Evolutionary conservation across 2,113 vertebrate species (phyloP).

Genomic region (Spermophilus dauricus): DNA sequence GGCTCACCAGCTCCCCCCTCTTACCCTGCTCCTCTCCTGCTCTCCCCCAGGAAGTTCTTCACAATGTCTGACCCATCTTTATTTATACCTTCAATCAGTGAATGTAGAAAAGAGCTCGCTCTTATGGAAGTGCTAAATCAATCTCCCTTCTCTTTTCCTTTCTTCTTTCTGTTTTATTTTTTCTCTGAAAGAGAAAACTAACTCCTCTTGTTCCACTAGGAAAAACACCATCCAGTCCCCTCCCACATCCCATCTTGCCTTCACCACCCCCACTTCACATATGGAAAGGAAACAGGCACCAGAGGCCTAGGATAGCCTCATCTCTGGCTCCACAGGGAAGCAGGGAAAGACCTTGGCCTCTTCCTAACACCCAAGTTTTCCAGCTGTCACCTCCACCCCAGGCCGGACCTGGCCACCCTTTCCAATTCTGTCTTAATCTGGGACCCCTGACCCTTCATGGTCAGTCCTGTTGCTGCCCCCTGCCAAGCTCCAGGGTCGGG

Average conservation of each 20-base stretch:
- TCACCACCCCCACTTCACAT: neutral
- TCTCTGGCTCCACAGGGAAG: neutral
- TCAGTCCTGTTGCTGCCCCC: conserved; percentile 50
- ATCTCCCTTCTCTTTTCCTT: conserved; percentile 23
- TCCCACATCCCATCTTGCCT: neutral
- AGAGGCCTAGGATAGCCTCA: neutral
- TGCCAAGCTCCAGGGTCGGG: conserved; percentile 37
- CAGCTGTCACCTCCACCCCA: neutral
- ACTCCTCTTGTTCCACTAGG: conserved; percentile 5
- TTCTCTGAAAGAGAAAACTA: conserved; percentile 53
- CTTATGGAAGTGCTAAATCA: conserved; percentile 36
- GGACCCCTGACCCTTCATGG: neutral
- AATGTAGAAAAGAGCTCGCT: conserved; percentile 60
- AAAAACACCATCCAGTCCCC: neutral
- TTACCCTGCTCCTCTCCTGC: too few species aligned
- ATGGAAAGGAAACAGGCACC: conserved; percentile 20
- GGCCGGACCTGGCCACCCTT: neutral
- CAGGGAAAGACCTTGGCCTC: conserved; percentile 41
- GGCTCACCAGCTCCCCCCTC: neutral
- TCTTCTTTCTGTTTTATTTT: conserved; percentile 57
- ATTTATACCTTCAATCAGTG: conserved; percentile 65
- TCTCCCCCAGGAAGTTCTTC: conserved; percentile 53
- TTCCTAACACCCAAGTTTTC: conserved; percentile 1
- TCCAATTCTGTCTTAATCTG: conserved; percentile 39
- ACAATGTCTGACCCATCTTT: conserved; percentile 58